phyloP scores from a whole-genome alignment of 2,797 vertebrate species.

The Myotis vivesi region DNA sequence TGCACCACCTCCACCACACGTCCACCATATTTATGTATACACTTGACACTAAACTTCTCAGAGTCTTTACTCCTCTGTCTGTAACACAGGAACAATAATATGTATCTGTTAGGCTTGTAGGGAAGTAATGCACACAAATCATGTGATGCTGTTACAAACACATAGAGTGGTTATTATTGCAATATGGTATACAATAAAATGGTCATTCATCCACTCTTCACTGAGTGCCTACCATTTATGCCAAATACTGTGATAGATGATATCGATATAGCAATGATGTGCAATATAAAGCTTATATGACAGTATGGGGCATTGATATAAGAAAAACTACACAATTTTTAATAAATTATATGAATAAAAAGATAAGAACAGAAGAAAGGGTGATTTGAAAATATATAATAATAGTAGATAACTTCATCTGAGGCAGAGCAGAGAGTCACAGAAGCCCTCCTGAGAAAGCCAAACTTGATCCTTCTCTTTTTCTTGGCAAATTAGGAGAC shows the following conservation, averaged over 20 bases:
- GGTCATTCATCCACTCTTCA: background rate
- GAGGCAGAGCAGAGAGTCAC: background rate
- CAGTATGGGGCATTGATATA: background rate
- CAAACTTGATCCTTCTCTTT: background rate
- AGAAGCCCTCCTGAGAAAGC: background rate
- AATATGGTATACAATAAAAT: background rate
- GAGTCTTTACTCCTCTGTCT: background rate
- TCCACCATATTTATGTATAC: too few relatives aligned
- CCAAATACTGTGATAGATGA: background rate
- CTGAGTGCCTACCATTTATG: background rate
- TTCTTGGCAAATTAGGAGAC: background rate
- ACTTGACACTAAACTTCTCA: background rate
- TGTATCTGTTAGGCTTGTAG: background rate
- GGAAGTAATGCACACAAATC: background rate
- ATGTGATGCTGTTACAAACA: background rate
- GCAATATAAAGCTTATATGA: background rate
- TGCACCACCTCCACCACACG: background rate
- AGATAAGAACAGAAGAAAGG: background rate
- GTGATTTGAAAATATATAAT: background rate
- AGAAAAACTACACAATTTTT: background rate
- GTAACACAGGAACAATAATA: background rate
- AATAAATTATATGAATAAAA: background rate
- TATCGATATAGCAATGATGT: background rate
- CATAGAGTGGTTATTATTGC: background rate
- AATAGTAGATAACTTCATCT: background rate